Percentiles rank a stretch among this genome's conserved stretches.
Evolutionary conservation across 2,888 invertebrate genomes (phyloP).

Genomic region (Tryphoninae sp.): DNA sequence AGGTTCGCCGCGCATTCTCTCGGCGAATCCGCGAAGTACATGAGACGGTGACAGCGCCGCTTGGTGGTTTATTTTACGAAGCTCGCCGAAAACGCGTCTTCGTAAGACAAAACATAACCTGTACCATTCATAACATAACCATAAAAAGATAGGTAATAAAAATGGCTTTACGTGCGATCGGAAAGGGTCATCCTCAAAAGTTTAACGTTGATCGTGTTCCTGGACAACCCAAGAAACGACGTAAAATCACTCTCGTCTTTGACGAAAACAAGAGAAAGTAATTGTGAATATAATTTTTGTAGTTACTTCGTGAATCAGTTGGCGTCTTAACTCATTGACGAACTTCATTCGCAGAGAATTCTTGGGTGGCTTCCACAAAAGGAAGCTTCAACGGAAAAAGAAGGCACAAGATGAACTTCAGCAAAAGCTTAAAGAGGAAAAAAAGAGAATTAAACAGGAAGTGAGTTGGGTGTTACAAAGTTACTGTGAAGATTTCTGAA

Average conservation of each 20-base stretch:
- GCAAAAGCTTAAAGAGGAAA: constrained; percentile 88
- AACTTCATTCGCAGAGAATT: constrained; percentile 85
- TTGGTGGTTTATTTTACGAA: neutral
- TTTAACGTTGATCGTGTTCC: constrained; percentile 71
- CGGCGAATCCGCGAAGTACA: neutral
- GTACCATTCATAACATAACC: constrained; percentile 49
- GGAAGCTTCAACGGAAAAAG: constrained; percentile 89
- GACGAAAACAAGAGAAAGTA: constrained; percentile 85
- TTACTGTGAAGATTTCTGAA: neutral
- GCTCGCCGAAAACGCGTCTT: neutral
- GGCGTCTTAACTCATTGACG: neutral
- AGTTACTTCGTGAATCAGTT: neutral
- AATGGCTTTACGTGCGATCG: constrained; percentile 62
- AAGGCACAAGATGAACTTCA: constrained; percentile 89
- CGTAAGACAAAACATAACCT: no score
- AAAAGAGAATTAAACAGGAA: constrained; percentile 88
- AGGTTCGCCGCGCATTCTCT: neutral
- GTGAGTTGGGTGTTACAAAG: constrained; percentile 79
- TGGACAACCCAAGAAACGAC: constrained; percentile 80
- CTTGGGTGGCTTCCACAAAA: constrained; percentile 90
- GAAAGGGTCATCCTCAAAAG: constrained; percentile 63
- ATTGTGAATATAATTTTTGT: constrained; percentile 51
- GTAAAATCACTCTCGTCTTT: constrained; percentile 83
- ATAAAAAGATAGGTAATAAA: neutral
- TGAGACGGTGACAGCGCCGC: neutral